phyloP scores from a whole-genome alignment of 1,140 invertebrate species.

The Aricia agestis region DNA sequence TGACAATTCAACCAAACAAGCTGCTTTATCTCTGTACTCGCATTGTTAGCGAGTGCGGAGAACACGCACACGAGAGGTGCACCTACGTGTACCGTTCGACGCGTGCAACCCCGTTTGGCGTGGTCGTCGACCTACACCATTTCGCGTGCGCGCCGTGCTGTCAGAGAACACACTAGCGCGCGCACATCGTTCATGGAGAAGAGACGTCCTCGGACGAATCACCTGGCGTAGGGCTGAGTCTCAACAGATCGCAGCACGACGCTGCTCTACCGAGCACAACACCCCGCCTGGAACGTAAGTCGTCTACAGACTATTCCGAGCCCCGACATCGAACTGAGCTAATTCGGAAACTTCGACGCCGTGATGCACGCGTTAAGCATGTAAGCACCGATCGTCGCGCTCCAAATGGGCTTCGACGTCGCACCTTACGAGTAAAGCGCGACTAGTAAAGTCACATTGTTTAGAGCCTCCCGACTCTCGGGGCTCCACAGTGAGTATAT shows the following conservation, averaged over 20 bases:
- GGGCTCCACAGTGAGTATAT: constrained; percentile 70
- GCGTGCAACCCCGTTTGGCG: too few species aligned
- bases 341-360: constrained; percentile 52
- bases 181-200: neutral
- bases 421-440: constrained; percentile 86
- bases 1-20: too few species aligned
- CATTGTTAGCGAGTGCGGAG: too few species aligned
- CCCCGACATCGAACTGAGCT: constrained; percentile 77
- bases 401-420: constrained; percentile 89
- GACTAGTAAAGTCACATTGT: constrained; percentile 79
- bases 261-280: constrained; percentile 80
- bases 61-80: too few species aligned
- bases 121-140: too few species aligned
- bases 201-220: constrained; percentile 51
- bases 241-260: constrained; percentile 76
- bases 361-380: constrained; percentile 24
- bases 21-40: too few species aligned
- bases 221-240: constrained; percentile 74
- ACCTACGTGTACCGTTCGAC: too few species aligned
- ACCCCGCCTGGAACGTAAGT: constrained; percentile 78
- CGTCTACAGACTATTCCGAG: constrained; percentile 80
- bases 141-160: too few species aligned
- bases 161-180: too few species aligned
- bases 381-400: neutral
- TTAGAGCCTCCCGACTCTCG: constrained; percentile 77